A percentile compares a stretch with the other conserved stretches of the same genome.
Evolutionary conservation across 2,888 invertebrate species (phyloP).

Genomic region (Mesodorylaimus sp.): DNA sequence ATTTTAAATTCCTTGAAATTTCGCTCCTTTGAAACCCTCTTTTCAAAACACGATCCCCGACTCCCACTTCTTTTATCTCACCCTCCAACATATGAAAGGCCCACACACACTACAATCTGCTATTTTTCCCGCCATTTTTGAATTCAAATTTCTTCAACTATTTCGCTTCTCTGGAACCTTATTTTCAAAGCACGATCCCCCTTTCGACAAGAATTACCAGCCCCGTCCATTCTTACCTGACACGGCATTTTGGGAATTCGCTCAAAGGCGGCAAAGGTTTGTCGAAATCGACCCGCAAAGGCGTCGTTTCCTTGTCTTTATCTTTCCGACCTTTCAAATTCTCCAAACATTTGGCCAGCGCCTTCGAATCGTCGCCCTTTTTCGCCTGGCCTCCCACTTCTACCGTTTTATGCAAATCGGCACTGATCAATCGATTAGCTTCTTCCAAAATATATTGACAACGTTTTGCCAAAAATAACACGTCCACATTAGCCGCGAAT

Average conservation of each 20-base stretch:
- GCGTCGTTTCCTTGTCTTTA: background rate
- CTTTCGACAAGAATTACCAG: no score
- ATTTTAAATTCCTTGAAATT: no score
- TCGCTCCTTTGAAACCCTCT: no score
- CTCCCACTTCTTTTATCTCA: no score
- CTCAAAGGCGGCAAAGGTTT: background rate
- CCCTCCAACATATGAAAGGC: no score
- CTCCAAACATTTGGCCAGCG: background rate
- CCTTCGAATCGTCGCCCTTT: background rate
- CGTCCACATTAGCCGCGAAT: slow-evolving; percentile 26
- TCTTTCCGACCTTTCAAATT: background rate
- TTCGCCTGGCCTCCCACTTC: slow-evolving; percentile 12
- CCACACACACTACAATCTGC: no score
- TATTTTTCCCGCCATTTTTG: no score
- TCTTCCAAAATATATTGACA: slow-evolving; percentile 27
- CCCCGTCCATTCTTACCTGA: background rate
- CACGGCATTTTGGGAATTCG: background rate
- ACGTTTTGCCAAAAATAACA: slow-evolving; percentile 32
- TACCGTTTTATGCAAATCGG: slow-evolving; percentile 25
- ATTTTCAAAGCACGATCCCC: no score
- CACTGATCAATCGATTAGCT: slow-evolving; percentile 28
- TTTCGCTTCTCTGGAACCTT: no score
- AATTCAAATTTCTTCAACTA: no score
- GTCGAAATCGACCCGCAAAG: background rate
- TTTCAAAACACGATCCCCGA: no score